Evolutionary conservation across 1,140 invertebrate genomes (phyloP), one percentile per base, ranked within the genome.

Genomic region (Elysia chlorotica): DNA sequence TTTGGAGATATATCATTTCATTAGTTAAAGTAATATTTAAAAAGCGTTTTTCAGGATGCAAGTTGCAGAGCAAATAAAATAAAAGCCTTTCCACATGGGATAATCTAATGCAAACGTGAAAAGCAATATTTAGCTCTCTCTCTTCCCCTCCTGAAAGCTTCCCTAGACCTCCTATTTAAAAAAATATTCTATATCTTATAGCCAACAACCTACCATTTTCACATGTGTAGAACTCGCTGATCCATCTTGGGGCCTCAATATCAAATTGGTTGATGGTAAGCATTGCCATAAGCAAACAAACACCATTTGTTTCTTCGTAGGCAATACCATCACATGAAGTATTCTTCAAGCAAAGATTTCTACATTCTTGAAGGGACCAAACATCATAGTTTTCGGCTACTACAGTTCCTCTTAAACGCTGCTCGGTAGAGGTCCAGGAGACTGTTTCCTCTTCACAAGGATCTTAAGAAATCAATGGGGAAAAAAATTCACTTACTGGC

Each of bases 231-330:
- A 30, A 57, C 30, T 78, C 73, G 17, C 75, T 74, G n/a, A 74
- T 68, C 80, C 80, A 81, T 5, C 74, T 67, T 2, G 76, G 74
- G 36, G 65, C 79, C 37, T 25, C 25, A n/a, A n/a, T n/a, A 23
- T 65, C 36, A 56, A 41, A 37, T 21, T 36, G 23, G 69, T 63
- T 56, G 36, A 30, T 57, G 25, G 36, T 48, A 23, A 2, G 66
- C 0, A 37, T 10, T 17, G 54, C 25, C 30, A 48, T 54, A n/a
- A 73, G 56, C 17, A 73, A 31, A 35, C 71, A 75, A 23, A 65
- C 31, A 28, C 77, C 78, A 37, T 71, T 66, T 41, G 28, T n/a
- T 10, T 31, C 6, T 33, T 65, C 65, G 37, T 75, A 78, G 31
- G 76, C 77, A 1, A 81, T 67, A 5, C 71, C 75, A 10, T 56